Evolutionary conservation across 2,797 vertebrate genomes (phyloP).

Genomic region (Octomys mimax): DNA sequence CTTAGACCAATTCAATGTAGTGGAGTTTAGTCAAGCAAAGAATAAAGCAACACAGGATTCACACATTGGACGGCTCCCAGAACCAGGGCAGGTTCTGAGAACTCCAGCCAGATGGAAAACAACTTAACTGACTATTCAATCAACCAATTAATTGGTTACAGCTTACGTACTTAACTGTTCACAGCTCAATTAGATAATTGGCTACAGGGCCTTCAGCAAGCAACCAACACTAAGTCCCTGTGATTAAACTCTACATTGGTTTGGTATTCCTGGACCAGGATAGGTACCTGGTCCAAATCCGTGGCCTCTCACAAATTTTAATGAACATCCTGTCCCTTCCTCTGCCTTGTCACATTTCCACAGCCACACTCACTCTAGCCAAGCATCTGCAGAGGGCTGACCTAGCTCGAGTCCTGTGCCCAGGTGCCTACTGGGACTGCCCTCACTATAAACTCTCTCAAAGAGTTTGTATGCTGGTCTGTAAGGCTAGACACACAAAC

Average conservation of each 20-base stretch:
- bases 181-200: not conserved
- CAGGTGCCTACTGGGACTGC: not conserved
- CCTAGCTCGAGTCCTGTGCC: not conserved
- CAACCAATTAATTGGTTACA: not conserved
- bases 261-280: not conserved
- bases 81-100: not conserved
- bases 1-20: not conserved
- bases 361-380: not conserved
- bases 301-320: not conserved
- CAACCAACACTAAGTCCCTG: not conserved
- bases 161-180: not conserved
- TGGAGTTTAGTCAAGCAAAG: not conserved
- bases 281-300: not conserved
- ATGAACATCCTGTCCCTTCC: not conserved
- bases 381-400: not conserved
- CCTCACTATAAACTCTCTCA: not conserved
- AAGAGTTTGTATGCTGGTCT: not conserved
- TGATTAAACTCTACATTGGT: not conserved
- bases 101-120: not conserved
- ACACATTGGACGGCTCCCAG: not conserved
- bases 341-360: not conserved
- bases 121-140: not conserved
- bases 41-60: not conserved
- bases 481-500: not conserved
- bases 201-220: not conserved